A percentile compares a stretch with the other conserved stretches of the same genome.
These are phyloP conservation scores for Pyrrhosoma nymphula DNA, from an alignment of 2,888 invertebrate genomes.

Conservation along the genomic window DNA sequence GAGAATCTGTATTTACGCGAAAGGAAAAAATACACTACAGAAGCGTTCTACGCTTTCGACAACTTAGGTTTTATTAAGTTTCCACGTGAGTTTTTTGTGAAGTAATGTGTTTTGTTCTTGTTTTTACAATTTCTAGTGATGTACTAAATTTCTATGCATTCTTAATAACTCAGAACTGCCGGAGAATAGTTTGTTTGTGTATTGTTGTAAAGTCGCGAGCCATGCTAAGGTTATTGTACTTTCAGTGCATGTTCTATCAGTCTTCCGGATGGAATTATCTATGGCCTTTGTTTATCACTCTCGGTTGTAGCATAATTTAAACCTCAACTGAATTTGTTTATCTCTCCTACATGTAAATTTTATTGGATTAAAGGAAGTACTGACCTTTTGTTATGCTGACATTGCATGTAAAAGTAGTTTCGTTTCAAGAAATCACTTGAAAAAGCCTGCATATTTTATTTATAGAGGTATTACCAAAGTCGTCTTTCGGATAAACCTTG, in stretches of 20 bases:
- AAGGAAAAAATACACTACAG: slow-evolving; percentile 60
- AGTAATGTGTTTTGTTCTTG: background rate
- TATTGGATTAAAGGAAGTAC: background rate
- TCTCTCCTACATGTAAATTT: background rate
- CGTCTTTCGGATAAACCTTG: background rate
- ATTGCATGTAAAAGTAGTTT: background rate
- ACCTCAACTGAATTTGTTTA: background rate
- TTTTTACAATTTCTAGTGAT: background rate
- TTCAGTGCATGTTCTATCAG: background rate
- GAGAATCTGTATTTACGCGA: slow-evolving; percentile 14
- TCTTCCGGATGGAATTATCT: background rate
- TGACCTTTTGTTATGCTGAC: background rate
- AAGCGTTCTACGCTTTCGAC: slow-evolving; percentile 65
- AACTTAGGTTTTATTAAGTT: slow-evolving; percentile 51
- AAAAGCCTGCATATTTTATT: background rate
- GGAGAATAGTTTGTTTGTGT: slow-evolving; percentile 42
- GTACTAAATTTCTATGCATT: background rate
- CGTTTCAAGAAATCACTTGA: background rate
- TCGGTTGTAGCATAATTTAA: background rate
- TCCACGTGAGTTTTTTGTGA: slow-evolving; percentile 34
- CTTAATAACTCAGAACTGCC: background rate
- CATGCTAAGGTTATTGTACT: slow-evolving; percentile 49
- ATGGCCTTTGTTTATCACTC: background rate
- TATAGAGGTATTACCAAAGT: background rate
- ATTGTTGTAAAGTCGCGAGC: slow-evolving; percentile 43